Evolutionary conservation across 2,113 vertebrate species (phyloP), one percentile per base, ranked within the genome.

Genomic region (Thinocorus orbignyianus): DNA sequence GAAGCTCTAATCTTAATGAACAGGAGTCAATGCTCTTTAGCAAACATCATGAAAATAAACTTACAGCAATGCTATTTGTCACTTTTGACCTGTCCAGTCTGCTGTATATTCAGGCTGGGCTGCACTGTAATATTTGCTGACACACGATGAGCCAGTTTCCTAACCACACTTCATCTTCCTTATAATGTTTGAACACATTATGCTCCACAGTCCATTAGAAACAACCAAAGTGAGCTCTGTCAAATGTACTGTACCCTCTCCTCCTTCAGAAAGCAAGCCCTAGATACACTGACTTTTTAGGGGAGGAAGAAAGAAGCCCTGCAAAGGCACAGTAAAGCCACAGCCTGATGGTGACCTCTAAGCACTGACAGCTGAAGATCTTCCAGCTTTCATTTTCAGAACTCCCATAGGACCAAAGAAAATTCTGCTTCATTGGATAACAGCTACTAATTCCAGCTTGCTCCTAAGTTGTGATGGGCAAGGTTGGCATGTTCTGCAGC

Each of bases 401-500:
- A 76, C 15, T 51, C 24, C 28, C 6, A 14, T 0, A 3, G 31
- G n/a, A 64, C 1, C 6, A 91, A 82, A 73, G 39, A 13, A 48
- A 85, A 12, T 10, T 68, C 52, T 64, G 22, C 33, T 62, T 64
- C 25, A 62, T 82, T 25, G 33, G 28, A n/a, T n/a, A 33, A 60
- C 25, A 41, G 28, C 57, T 66, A 20, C 11, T 37, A 83, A 80
- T 64, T 51, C 25, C 5, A 72, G 7, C 26, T 68, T 55, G 35
- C 31, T 88, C 30, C 68, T 60, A 22, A 80, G 44, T 6, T 60
- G 15, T 60, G 20, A 86, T 0, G 6, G 52, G 52, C 18, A 88
- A 71, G 7, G 26, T 5, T 81, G 41, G 41, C 61, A 35, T 0
- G 0, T 70, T 71, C 17, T 6, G 1, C 23, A 66, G 54, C 41